A percentile compares a stretch with the other conserved stretches of the same genome.
phyloP scores from a whole-genome alignment of 2,797 vertebrate genomes.

The Gila robusta region DNA sequence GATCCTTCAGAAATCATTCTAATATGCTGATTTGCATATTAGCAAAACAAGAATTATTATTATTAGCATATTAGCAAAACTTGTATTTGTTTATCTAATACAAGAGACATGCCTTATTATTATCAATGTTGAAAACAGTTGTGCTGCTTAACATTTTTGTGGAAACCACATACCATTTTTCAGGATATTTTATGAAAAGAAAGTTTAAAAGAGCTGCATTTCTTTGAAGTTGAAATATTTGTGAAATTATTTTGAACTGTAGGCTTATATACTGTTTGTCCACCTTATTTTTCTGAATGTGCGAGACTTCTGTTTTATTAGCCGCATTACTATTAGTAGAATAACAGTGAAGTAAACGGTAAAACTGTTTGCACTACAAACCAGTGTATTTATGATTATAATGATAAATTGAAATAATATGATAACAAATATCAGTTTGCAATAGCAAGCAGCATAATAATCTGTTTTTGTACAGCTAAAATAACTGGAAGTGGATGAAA shows the following conservation, averaged over 20 bases:
- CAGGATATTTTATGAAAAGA: neutral
- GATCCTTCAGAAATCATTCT: neutral
- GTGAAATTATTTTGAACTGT: too few relatives aligned
- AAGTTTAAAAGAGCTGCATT: neutral
- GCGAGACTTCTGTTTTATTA: neutral
- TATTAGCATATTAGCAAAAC: neutral
- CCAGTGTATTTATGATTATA: neutral
- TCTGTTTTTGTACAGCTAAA: neutral
- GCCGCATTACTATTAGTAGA: neutral
- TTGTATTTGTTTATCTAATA: too few relatives aligned
- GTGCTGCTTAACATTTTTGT: neutral
- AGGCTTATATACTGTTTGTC: neutral
- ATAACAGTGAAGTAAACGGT: too few relatives aligned
- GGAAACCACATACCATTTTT: neutral
- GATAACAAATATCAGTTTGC: neutral
- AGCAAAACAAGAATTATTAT: neutral
- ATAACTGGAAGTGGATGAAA: neutral
- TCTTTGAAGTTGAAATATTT: neutral
- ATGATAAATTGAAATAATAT: neutral
- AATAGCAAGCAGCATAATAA: neutral
- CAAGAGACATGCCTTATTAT: neutral
- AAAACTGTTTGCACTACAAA: too few relatives aligned
- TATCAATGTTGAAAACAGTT: neutral
- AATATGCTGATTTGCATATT: neutral
- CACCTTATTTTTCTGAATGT: neutral